phyloP scores from a whole-genome alignment of 2,888 invertebrate species.

The Drosophila subquinaria region DNA sequence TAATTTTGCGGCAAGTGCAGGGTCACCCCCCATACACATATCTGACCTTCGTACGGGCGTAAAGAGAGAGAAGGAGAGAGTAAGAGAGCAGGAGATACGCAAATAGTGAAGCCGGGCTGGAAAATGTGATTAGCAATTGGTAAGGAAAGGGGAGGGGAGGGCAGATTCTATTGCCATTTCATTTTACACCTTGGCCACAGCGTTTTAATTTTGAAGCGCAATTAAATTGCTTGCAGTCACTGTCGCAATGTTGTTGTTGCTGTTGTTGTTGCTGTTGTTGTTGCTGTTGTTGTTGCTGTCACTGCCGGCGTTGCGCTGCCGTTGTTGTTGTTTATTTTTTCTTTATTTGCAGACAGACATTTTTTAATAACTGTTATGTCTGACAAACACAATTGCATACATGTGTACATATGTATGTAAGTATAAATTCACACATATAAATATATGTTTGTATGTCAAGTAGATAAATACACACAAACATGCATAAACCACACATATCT shows the following conservation, averaged over 20 bases:
- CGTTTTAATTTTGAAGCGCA: constrained; percentile 49
- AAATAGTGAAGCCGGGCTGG: constrained; percentile 17
- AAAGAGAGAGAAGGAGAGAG: background rate
- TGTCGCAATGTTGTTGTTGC: constrained; percentile 24
- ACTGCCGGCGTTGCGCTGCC: constrained; percentile 46
- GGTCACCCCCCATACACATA: constrained; percentile 43
- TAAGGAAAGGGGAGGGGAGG: background rate
- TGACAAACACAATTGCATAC: constrained; percentile 8
- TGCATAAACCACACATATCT: background rate
- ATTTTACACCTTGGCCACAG: constrained; percentile 27
- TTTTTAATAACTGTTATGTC: constrained; percentile 64
- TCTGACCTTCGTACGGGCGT: constrained; percentile 55
- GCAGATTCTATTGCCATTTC: constrained; percentile 13
- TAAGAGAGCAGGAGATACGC: background rate
- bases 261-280: too few species aligned
- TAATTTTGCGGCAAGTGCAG: constrained; percentile 64
- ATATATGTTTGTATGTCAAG: constrained; percentile 27
- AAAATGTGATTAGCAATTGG: constrained; percentile 32
- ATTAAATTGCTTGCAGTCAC: constrained; percentile 44
- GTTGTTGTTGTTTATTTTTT: constrained; percentile 25
- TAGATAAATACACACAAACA: constrained; percentile 16
- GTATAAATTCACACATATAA: background rate
- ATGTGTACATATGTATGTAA: constrained; percentile 10
- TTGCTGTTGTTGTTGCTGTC: constrained; percentile 45
- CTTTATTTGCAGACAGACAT: constrained; percentile 54